Evolutionary conservation across 2,797 vertebrate species (phyloP).

Genomic region (Numenius phaeopus): DNA sequence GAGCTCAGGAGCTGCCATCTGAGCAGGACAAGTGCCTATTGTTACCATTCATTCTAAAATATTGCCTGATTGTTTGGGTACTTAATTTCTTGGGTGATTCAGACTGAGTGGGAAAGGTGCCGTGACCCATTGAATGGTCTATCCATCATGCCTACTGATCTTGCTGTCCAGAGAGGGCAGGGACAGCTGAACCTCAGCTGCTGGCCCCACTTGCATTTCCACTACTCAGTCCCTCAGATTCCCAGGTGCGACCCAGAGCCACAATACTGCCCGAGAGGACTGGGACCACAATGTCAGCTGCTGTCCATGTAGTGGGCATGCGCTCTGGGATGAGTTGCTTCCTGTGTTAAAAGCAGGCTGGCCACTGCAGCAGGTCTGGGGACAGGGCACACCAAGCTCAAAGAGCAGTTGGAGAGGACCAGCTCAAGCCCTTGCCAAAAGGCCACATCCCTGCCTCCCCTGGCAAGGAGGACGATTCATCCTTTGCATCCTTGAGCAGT

Average conservation of each 20-base stretch:
- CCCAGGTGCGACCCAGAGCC: background rate
- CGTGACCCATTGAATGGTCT: background rate
- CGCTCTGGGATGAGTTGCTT: background rate
- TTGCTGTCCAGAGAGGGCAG: background rate
- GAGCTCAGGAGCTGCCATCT: background rate
- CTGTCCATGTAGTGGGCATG: rapidly evolving
- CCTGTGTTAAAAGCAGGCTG: background rate
- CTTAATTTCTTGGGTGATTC: background rate
- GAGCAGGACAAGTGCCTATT: background rate
- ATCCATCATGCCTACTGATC: background rate
- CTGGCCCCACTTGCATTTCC: background rate
- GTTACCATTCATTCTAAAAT: slow-evolving; percentile 36
- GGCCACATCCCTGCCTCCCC: background rate
- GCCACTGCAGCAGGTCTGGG: background rate
- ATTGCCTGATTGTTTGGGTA: background rate
- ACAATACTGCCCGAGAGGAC: background rate
- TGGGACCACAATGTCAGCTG: background rate
- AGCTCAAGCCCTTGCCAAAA: background rate
- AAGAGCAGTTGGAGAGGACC: background rate
- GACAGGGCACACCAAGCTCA: background rate
- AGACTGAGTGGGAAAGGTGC: background rate
- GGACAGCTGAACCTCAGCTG: background rate
- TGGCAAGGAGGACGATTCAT: background rate
- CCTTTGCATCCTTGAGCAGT: background rate
- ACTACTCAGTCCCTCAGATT: background rate